phyloP scores from a whole-genome alignment of 2,888 invertebrate species.

The Ormia ochracea region DNA sequence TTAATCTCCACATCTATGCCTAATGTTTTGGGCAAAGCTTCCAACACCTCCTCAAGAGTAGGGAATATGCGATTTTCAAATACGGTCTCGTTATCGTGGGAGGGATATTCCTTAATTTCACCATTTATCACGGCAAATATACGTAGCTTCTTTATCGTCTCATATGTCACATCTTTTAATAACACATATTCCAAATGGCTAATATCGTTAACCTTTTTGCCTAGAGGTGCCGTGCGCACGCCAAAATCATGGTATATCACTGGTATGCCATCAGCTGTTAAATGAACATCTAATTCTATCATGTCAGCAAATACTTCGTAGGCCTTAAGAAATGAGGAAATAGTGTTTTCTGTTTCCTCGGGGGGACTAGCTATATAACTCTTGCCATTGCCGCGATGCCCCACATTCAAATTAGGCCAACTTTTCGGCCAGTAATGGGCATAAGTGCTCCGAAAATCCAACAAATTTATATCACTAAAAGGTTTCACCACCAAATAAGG shows the following conservation, averaged over 20 bases:
- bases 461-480: constrained; percentile 73
- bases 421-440: constrained; percentile 90
- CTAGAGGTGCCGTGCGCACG: constrained; percentile 85
- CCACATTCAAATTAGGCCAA: constrained; percentile 93
- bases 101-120: constrained; percentile 82
- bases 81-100: constrained; percentile 85
- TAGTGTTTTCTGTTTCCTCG: constrained; percentile 89
- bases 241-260: constrained; percentile 97
- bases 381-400: constrained; percentile 95
- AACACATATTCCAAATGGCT: constrained; percentile 93
- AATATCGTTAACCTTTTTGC: constrained; percentile 81
- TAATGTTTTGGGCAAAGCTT: constrained; percentile 87
- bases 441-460: constrained; percentile 88
- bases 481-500: constrained; percentile 79
- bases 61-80: constrained; percentile 96
- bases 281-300: constrained; percentile 98
- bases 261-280: constrained; percentile 95
- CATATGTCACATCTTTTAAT: constrained; percentile 93
- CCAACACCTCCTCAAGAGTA: constrained; percentile 88
- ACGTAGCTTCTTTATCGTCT: constrained; percentile 92
- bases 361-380: constrained; percentile 87
- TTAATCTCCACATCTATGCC: constrained; percentile 99
- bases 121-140: constrained; percentile 86
- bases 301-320: constrained; percentile 95
- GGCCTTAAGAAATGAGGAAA: constrained; percentile 94